Evolutionary conservation across 2,888 invertebrate species (phyloP), one percentile per base, ranked within the genome.

Genomic region (Serrognathus titanus): DNA sequence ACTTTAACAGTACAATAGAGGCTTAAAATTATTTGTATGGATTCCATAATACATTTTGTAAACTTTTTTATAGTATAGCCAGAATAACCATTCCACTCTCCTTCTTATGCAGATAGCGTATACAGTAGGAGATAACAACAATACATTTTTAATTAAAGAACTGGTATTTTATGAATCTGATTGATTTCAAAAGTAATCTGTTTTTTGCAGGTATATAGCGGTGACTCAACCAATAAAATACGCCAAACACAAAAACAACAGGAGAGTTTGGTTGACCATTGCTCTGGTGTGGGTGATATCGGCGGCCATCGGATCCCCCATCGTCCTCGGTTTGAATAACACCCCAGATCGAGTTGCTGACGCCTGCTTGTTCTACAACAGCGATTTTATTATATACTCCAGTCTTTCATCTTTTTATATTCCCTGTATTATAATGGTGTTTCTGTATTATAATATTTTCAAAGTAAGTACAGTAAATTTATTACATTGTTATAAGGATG

Each of bases 141-240:
- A 31, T 7, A 7, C 24, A 31, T 31, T 31, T 31, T 31, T 5
- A 31, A 31, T 31, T 4, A 31, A 31, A 31, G 3, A 16, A 16
- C 2, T 16, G 16, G 16, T 31, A 7, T 6, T 31, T 31, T 31
- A 31, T 31, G 24, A 31, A 31, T 31, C 4, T 31, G 24, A 31
- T 31, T 35, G 37, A 36, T 36, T 10, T 9, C 11, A 10, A 36
- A 41, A 51, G 9, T 52, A 1, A 9, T 53, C 13, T 37, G 4
- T 68, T 63, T 66, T 58, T 78, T 82, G 51, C 85, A 98, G 98
- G 84, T 99, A 96, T 79, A 97, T 98, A 71, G 99, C 99, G 63
- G 98, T 99, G 67, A 98, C 97, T 47, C 92, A 94, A 77, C 99
- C 99, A 71, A 97, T 99, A 77, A 95, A 97, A 79, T 99, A 99